Evolutionary conservation across 2,113 vertebrate genomes (phyloP).

Genomic region (Gavialis gangeticus): DNA sequence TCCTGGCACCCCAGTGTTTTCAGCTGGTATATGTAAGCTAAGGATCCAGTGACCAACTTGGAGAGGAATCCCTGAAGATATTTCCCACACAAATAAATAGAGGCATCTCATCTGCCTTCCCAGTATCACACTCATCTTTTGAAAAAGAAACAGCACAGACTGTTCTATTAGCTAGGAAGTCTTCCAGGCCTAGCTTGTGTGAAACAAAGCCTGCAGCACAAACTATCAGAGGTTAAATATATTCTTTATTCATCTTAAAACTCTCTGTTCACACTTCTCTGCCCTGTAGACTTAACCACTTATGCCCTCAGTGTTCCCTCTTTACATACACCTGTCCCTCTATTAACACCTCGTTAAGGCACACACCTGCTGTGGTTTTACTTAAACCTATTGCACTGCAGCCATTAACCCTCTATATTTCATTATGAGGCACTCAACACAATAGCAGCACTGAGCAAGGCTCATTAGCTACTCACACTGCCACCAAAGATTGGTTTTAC

Average conservation of each 20-base stretch:
- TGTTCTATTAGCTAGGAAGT: background rate
- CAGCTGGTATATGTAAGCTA: background rate
- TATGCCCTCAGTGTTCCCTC: slow-evolving; percentile 20
- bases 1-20: background rate
- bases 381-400: slow-evolving; percentile 49
- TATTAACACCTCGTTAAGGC: slow-evolving; percentile 73
- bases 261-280: background rate
- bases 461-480: slow-evolving; percentile 50
- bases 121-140: background rate
- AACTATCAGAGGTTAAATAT: background rate
- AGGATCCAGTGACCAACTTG: background rate
- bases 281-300: background rate
- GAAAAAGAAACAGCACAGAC: background rate
- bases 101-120: background rate
- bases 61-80: accelerated
- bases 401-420: slow-evolving; percentile 52
- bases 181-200: background rate
- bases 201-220: background rate
- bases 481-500: slow-evolving; percentile 53
- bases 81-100: background rate
- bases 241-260: background rate
- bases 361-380: slow-evolving; percentile 73
- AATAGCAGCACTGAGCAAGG: slow-evolving; percentile 59
- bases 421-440: slow-evolving; percentile 48
- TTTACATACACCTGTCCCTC: slow-evolving; percentile 71